These are phyloP conservation scores for Parnassius orleans DNA, from an alignment of 2,888 invertebrate species.

Conservation along the genomic window DNA sequence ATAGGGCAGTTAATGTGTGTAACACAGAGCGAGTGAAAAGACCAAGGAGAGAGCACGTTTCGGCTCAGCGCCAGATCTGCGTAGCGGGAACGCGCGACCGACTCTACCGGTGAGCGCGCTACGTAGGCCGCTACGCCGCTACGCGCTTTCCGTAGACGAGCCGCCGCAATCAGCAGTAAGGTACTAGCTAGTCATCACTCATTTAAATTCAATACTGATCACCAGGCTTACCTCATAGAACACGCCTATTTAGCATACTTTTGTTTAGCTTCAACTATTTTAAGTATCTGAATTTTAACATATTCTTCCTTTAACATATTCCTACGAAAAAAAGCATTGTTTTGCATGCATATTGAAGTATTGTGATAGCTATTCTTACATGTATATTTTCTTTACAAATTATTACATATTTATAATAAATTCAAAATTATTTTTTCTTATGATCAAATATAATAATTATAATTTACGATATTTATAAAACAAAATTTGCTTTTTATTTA, in stretches of 20 bases:
- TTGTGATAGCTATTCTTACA: too few relatives aligned
- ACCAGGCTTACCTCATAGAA: neutral
- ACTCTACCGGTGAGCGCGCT: constrained; percentile 62
- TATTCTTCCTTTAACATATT: too few relatives aligned
- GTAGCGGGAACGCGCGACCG: constrained; percentile 59
- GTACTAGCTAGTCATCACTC: constrained; percentile 40
- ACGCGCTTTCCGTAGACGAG: constrained; percentile 92
- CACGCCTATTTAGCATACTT: neutral
- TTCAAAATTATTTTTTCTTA: too few relatives aligned
- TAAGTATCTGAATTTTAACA: too few relatives aligned
- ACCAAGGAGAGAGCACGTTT: constrained; percentile 66
- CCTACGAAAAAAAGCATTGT: too few relatives aligned
- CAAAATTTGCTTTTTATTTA: too few relatives aligned
- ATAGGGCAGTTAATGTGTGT: constrained; percentile 54
- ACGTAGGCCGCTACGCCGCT: constrained; percentile 83
- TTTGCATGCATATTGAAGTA: too few relatives aligned
- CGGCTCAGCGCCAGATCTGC: constrained; percentile 83
- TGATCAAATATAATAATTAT: too few relatives aligned
- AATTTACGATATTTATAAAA: too few relatives aligned
- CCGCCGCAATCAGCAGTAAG: constrained; percentile 77
- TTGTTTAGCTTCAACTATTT: too few relatives aligned
- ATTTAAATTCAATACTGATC: neutral
- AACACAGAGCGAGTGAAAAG: constrained; percentile 55
- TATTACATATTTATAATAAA: too few relatives aligned
- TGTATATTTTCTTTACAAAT: too few relatives aligned